Conservation (phyloP, 2,888 invertebrate species). For the Brenthis daphne region DNA sequence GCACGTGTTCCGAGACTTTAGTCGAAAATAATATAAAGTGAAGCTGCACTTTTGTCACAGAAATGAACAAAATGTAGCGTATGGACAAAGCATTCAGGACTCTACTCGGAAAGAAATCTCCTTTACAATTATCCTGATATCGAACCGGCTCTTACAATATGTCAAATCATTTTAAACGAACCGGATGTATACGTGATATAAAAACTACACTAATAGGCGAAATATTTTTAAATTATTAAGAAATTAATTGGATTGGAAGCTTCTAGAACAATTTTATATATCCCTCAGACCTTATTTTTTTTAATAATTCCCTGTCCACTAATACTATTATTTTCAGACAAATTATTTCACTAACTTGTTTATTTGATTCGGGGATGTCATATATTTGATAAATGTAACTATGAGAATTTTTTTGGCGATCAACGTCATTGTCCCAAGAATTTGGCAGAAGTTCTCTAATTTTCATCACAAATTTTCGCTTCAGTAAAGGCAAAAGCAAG, state of each 20-base stretch:
- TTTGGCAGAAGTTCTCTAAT: conserved; percentile 24
- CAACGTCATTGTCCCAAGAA: conserved; percentile 25
- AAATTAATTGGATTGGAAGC: too few relatives aligned
- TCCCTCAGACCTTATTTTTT: too few relatives aligned
- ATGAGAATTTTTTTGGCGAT: conserved; percentile 12
- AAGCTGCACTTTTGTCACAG: conserved; percentile 37
- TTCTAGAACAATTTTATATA: too few relatives aligned
- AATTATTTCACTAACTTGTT: not conserved
- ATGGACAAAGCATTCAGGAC: conserved; percentile 39
- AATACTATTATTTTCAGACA: too few relatives aligned
- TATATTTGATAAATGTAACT: conserved; percentile 15
- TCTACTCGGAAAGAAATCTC: conserved; percentile 35
- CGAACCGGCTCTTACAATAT: conserved; percentile 30
- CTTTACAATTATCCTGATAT: conserved; percentile 30
- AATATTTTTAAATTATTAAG: not conserved
- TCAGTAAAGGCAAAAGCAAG: conserved; percentile 28
- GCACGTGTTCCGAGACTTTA: conserved; percentile 16
- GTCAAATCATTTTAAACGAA: conserved; percentile 21
- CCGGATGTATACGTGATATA: conserved; percentile 17
- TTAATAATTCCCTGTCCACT: too few relatives aligned
- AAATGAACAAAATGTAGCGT: conserved; percentile 36
- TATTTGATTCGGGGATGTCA: not conserved
- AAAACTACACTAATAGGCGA: not conserved
- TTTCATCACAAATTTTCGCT: conserved; percentile 28
- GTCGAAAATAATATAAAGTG: conserved; percentile 31